These are phyloP conservation scores for Andrena praecox DNA, from an alignment of 2,888 invertebrate genomes.

Conservation along the genomic window DNA sequence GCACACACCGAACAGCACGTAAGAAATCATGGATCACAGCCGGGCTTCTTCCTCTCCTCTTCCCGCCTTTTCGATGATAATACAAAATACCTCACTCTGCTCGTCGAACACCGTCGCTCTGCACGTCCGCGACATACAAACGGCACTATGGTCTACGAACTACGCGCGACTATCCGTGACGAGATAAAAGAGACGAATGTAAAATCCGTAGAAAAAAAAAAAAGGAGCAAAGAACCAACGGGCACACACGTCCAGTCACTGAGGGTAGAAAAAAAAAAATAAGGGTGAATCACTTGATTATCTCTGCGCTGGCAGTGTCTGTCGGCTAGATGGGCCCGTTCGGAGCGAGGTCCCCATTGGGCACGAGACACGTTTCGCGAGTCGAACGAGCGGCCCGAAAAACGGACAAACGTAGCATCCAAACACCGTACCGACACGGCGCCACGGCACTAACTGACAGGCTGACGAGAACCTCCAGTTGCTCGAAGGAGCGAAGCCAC, in stretches of 20 bases:
- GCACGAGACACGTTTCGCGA: slow-evolving; percentile 52
- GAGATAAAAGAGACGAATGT: not conserved
- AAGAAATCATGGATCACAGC: slow-evolving; percentile 70
- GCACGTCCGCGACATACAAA: slow-evolving; percentile 20
- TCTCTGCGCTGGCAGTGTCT: slow-evolving; percentile 1
- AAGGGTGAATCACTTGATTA: slow-evolving; percentile 46
- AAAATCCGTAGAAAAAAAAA: not conserved
- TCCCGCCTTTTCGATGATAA: slow-evolving; percentile 49
- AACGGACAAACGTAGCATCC: slow-evolving; percentile 48
- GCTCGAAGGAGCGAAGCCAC: slow-evolving; percentile 61
- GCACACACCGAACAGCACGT: slow-evolving; percentile 73
- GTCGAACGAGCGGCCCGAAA: slow-evolving; percentile 26
- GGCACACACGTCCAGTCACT: slow-evolving; percentile 50
- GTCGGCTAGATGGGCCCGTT: slow-evolving; percentile 25
- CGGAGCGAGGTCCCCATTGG: slow-evolving; percentile 56
- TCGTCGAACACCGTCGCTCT: slow-evolving; percentile 27
- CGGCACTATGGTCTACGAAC: slow-evolving; percentile 31
- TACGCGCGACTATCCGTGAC: slow-evolving; percentile 12
- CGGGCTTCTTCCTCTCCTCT: slow-evolving; percentile 22
- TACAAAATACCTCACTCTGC: slow-evolving; percentile 41
- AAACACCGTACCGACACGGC: slow-evolving; percentile 79
- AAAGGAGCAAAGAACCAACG: slow-evolving; percentile 16
- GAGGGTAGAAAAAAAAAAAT: not conserved
- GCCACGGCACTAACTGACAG: slow-evolving; percentile 84
- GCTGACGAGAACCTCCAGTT: slow-evolving; percentile 73